Percentiles rank a stretch among this genome's conserved stretches.
Conservation (phyloP, 2,113 vertebrate species). For the Cinclus mexicanus region DNA sequence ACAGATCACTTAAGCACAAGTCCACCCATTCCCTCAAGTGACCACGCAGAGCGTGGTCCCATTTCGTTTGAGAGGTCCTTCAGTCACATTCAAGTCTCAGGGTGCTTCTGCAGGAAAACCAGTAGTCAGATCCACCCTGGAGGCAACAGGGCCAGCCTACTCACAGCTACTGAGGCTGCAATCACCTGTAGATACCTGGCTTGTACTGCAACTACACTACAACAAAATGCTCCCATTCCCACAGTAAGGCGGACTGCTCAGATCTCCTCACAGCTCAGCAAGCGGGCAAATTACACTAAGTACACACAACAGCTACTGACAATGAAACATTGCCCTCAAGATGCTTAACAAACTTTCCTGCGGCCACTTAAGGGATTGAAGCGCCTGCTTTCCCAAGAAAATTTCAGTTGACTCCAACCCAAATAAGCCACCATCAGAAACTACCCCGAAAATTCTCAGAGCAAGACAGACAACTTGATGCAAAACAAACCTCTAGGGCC, state of each 20-base stretch:
- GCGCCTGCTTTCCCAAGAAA: background rate
- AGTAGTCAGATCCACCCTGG: background rate
- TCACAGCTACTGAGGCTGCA: background rate
- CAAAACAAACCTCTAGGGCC: background rate
- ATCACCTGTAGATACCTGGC: background rate
- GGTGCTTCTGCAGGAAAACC: background rate
- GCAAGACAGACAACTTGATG: accelerated
- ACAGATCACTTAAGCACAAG: background rate
- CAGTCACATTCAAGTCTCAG: background rate
- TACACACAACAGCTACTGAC: background rate
- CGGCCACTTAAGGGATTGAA: background rate
- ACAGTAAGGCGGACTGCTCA: background rate
- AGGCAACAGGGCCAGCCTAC: background rate
- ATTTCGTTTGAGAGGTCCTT: background rate
- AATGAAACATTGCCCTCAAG: background rate
- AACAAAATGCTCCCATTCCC: background rate
- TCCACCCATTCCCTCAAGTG: background rate
- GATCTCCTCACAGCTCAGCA: background rate
- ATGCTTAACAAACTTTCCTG: background rate
- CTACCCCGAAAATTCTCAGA: background rate
- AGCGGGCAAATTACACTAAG: background rate
- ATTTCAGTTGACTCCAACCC: background rate
- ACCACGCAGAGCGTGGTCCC: background rate
- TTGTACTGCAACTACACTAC: background rate
- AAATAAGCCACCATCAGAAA: background rate